These are phyloP conservation scores for Meandrusa payeni DNA, from an alignment of 2,888 invertebrate species.

Conservation along the genomic window DNA sequence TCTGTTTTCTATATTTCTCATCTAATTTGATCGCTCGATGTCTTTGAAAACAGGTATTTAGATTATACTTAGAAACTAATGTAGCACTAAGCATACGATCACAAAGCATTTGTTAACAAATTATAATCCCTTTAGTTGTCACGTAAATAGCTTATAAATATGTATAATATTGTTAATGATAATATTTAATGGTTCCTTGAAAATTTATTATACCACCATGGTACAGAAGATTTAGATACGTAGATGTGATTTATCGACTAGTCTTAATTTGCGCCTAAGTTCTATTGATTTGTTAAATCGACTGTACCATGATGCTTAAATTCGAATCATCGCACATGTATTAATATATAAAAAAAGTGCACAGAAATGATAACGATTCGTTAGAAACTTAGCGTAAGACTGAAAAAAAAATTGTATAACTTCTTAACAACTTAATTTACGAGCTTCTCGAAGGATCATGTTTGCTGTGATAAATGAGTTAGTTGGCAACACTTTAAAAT, in stretches of 20 bases:
- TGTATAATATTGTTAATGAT: slow-evolving; percentile 66
- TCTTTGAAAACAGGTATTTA: slow-evolving; percentile 30
- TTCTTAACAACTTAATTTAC: slow-evolving; percentile 25
- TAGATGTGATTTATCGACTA: slow-evolving; percentile 23
- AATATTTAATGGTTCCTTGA: slow-evolving; percentile 61
- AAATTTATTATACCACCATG: slow-evolving; percentile 41
- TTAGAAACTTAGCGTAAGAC: slow-evolving; percentile 70
- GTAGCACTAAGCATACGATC: slow-evolving; percentile 16
- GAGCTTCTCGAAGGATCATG: slow-evolving; percentile 59
- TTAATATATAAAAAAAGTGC: slow-evolving; percentile 63
- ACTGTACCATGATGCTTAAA: slow-evolving; percentile 46
- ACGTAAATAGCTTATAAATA: slow-evolving; percentile 45
- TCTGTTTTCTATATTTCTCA: too few species aligned
- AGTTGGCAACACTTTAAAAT: slow-evolving; percentile 15
- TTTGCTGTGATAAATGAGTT: slow-evolving; percentile 59
- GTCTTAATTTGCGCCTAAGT: slow-evolving; percentile 5
- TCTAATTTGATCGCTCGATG: slow-evolving; percentile 17
- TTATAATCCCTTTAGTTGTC: slow-evolving; percentile 44
- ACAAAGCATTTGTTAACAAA: slow-evolving; percentile 28
- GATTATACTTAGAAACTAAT: slow-evolving; percentile 20
- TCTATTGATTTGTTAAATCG: slow-evolving; percentile 32
- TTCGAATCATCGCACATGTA: slow-evolving; percentile 59
- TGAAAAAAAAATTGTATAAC: slow-evolving; percentile 46
- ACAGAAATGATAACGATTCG: slow-evolving; percentile 58
- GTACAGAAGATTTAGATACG: slow-evolving; percentile 41